Evolutionary conservation across 2,888 invertebrate species (phyloP), one percentile per base, ranked within the genome.

Genomic region (Drosophila lacicola): DNA sequence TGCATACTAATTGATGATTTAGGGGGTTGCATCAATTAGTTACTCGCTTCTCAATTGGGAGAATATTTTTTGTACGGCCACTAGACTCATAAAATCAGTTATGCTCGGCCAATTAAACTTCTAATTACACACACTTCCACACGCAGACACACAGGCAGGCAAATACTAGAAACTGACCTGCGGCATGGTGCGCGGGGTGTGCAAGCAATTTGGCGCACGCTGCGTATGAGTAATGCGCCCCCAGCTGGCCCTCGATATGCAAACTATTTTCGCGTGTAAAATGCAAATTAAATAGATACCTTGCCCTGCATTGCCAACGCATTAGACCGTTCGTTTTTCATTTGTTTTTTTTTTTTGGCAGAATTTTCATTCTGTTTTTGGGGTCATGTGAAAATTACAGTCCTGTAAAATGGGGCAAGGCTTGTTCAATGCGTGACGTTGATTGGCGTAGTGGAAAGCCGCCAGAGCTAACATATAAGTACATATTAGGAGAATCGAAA

Each of bases 191-290:
- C 45, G 55, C 14, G 6, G 4, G 4, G 34, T 54, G 44, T 49
- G 49, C 64, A 51, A 67, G 55, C 69, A 69, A 82, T 76, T 76
- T 70, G 65, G 63, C 50, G 44, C 74, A 70, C 66, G 62, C 70
- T 74, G 82, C 82, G 82, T 85, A 88, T 78, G 82, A 80, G 80
- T 76, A 78, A 82, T 70, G 61, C 17, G 34, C 51, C 41, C 58
- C 44, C 42, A n/a, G 44, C 50, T 44, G 65, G 55, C 56, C 82
- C 63, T 56, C 71, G 55, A 73, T 67, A 71, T 68, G 69, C 54
- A 55, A 76, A 74, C 82, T 76, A 80, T 82, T 82, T 87, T 87
- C 70, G 88, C 82, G 82, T 88, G 83, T 68, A 85, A 85, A 80
- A 76, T 80, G 78, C 72, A 85, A 85, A 78, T 83, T 78, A 83